Evolutionary conservation across 2,888 invertebrate species (phyloP).

Genomic region (Ellobium chinense): DNA sequence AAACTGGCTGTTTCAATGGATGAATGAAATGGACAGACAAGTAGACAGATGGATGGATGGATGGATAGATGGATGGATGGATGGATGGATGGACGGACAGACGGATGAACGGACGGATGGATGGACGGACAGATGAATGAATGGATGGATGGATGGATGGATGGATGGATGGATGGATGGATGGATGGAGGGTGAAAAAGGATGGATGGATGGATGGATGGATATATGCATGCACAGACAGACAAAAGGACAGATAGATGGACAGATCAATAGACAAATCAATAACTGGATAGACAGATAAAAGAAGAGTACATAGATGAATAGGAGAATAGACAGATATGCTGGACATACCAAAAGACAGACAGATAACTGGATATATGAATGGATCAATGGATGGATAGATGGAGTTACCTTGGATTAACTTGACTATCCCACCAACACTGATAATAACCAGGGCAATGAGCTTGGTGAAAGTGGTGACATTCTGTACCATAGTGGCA

Average conservation of each 20-base stretch:
- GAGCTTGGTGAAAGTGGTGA: constrained; percentile 95
- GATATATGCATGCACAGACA: not conserved
- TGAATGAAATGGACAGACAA: not conserved
- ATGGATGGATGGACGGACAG: not conserved
- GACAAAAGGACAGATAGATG: not conserved
- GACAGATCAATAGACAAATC: not conserved
- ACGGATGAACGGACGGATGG: not conserved
- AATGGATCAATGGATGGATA: no score
- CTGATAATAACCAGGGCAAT: constrained; percentile 94
- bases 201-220: not conserved
- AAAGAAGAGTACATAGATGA: not conserved
- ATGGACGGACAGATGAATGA: not conserved
- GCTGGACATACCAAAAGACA: not conserved
- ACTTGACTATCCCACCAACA: constrained; percentile 92
- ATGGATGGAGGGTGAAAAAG: not conserved
- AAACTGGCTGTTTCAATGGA: not conserved
- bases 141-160: not conserved
- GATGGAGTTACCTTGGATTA: constrained; percentile 92
- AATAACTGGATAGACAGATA: not conserved
- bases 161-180: not conserved
- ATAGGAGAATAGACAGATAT: not conserved
- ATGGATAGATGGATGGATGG: not conserved
- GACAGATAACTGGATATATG: no score
- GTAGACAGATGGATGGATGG: not conserved
- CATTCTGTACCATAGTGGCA: constrained; percentile 96